Conservation (phyloP, 1,140 invertebrate genomes). For the Pseudobourletiella spinata region DNA sequence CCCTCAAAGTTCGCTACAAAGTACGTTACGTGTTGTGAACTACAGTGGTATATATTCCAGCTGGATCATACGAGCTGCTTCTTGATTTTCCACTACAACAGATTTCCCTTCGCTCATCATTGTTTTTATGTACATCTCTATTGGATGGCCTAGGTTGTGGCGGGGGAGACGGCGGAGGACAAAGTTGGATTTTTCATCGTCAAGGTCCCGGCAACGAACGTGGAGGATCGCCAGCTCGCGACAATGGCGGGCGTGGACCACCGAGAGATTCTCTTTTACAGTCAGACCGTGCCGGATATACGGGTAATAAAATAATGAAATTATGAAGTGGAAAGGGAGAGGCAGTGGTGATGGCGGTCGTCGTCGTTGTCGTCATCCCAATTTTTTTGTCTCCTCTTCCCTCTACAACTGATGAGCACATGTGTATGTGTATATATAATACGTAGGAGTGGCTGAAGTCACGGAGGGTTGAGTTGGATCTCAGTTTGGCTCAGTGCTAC, state of each 20-base stretch:
- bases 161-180: slow-evolving; percentile 1
- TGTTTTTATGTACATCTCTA: background rate
- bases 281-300: slow-evolving; percentile 7
- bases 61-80: too few relatives aligned
- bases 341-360: too few relatives aligned
- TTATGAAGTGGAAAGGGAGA: too few relatives aligned
- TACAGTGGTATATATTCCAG: too few relatives aligned
- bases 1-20: slow-evolving; percentile 1
- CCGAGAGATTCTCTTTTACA: slow-evolving; percentile 16
- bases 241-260: background rate
- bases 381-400: too few relatives aligned
- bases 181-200: slow-evolving; percentile 6
- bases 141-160: background rate
- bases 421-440: too few relatives aligned
- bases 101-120: too few relatives aligned
- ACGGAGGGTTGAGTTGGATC: background rate
- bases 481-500: background rate
- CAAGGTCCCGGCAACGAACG: slow-evolving; percentile 8
- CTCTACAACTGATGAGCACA: too few relatives aligned
- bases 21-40: too few relatives aligned
- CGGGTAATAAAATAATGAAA: slow-evolving; percentile 5
- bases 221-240: background rate
- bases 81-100: too few relatives aligned
- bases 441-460: background rate
- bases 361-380: too few relatives aligned